phyloP scores from a whole-genome alignment of 2,888 invertebrate species.

The Cephus pygmeus region DNA sequence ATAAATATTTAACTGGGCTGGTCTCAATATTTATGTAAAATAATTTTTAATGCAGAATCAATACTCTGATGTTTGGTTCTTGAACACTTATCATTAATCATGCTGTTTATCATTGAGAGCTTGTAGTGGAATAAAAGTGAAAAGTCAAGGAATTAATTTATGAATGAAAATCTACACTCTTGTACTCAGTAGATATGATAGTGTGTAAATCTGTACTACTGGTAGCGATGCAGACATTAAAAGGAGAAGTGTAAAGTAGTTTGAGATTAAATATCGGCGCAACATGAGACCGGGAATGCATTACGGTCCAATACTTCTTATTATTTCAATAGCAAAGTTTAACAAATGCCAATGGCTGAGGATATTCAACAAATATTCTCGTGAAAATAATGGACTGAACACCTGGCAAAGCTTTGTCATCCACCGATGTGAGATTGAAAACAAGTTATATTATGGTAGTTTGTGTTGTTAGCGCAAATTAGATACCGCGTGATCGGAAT shows the following conservation, averaged over 20 bases:
- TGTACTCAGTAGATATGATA: background rate
- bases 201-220: background rate
- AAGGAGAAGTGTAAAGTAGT: background rate
- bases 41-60: background rate
- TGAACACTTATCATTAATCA: background rate
- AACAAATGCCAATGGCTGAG: background rate
- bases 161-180: background rate
- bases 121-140: background rate
- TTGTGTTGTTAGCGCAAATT: background rate
- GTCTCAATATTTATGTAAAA: background rate
- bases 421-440: background rate
- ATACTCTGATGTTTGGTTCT: background rate
- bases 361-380: background rate
- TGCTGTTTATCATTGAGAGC: background rate
- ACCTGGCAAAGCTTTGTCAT: background rate
- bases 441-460: background rate
- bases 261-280: slow-evolving; percentile 3
- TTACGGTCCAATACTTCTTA: background rate
- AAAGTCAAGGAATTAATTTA: background rate
- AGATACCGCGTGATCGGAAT: background rate
- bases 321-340: background rate
- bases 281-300: slow-evolving; percentile 1
- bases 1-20: background rate
- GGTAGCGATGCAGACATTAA: background rate
- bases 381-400: background rate